Conservation (phyloP, 2,888 invertebrate genomes). For the Dendrolimus houi region DNA sequence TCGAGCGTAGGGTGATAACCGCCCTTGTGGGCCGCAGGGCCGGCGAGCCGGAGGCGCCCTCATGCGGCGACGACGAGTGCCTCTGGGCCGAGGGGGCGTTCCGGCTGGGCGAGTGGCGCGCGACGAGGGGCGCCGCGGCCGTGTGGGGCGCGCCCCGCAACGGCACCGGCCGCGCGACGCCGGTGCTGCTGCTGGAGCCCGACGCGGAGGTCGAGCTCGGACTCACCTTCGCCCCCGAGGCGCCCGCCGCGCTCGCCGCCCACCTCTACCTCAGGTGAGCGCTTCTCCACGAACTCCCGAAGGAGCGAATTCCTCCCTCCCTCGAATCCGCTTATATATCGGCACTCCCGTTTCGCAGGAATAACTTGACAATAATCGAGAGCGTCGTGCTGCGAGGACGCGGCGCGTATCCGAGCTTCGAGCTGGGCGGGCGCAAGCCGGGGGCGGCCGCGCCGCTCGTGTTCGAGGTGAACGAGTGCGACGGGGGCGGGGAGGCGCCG, state of each 20-base stretch:
- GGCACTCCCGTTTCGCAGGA: conserved; percentile 67
- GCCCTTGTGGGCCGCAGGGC: conserved; percentile 6
- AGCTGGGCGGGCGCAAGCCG: conserved; percentile 90
- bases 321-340: no score
- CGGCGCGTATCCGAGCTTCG: conserved; percentile 91
- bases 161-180: conserved; percentile 13
- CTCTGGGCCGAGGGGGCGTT: conserved; percentile 29
- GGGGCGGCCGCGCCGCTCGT: conserved; percentile 84
- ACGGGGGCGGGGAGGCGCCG: conserved; percentile 65
- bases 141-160: conserved; percentile 5
- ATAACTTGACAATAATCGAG: conserved; percentile 95
- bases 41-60: conserved; percentile 9
- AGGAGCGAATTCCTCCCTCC: no score
- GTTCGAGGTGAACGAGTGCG: conserved; percentile 88
- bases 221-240: conserved; percentile 62
- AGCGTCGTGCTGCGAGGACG: conserved; percentile 88
- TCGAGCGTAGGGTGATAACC: neutral
- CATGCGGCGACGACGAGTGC: conserved; percentile 18
- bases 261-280: conserved; percentile 64
- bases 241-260: conserved; percentile 56
- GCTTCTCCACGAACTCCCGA: neutral
- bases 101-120: conserved; percentile 35
- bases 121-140: conserved; percentile 15
- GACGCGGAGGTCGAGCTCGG: conserved; percentile 65
- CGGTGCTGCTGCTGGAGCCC: conserved; percentile 71